These are phyloP conservation scores for Astreopora myriophthalma DNA, from an alignment of 64 coral and sea anemone genomes.

Conservation along the genomic window DNA sequence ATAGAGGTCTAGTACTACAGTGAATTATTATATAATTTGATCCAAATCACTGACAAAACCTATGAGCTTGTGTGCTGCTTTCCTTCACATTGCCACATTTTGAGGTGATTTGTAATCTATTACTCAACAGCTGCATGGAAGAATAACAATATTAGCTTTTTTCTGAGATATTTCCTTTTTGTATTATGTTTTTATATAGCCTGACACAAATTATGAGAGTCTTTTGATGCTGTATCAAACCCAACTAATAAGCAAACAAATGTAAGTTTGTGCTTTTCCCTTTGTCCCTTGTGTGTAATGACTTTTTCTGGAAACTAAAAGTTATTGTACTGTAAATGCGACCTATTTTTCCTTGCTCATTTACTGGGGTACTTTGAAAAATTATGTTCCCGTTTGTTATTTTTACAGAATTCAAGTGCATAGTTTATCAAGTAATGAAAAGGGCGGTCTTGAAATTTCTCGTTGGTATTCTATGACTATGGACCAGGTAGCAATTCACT, in stretches of 20 bases:
- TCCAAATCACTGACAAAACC: background rate
- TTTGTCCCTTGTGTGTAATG: too few relatives aligned
- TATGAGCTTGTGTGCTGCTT: too few relatives aligned
- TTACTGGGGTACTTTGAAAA: too few relatives aligned
- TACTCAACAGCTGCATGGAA: too few relatives aligned
- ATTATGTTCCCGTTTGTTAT: too few relatives aligned
- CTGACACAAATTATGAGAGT: conserved; percentile 70
- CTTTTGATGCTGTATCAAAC: conserved; percentile 73
- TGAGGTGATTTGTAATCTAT: too few relatives aligned
- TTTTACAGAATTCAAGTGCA: conserved; percentile 67
- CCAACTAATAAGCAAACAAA: conserved; percentile 13
- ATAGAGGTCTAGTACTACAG: conserved; percentile 25
- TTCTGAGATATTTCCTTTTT: background rate
- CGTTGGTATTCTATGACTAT: conserved; percentile 68
- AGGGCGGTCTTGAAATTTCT: conserved; percentile 40
- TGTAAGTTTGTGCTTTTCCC: too few relatives aligned
- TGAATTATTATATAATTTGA: background rate
- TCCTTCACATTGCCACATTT: too few relatives aligned
- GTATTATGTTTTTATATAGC: conserved; percentile 1
- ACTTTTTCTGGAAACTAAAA: too few relatives aligned
- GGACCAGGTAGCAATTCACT: conserved; percentile 41
- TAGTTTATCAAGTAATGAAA: conserved; percentile 54
- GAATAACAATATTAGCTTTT: too few relatives aligned
- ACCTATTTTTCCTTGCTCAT: too few relatives aligned
- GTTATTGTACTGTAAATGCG: too few relatives aligned